Evolutionary conservation across 2,797 vertebrate genomes (phyloP).

Genomic region (Argya squamiceps): DNA sequence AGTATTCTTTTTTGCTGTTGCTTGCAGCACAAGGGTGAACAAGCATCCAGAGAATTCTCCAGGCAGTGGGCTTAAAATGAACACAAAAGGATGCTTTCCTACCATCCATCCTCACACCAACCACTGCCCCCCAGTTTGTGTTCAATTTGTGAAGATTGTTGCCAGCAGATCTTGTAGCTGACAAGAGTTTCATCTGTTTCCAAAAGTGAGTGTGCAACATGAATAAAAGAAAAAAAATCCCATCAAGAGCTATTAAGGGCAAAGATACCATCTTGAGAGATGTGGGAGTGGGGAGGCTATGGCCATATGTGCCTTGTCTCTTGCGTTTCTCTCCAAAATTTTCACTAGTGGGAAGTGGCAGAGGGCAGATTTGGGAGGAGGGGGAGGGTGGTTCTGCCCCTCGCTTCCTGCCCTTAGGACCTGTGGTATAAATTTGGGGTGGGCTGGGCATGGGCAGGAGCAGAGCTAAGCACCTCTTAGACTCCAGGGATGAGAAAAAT

Average conservation of each 20-base stretch:
- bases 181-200: neutral
- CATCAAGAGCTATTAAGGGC: neutral
- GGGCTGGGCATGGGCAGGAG: neutral
- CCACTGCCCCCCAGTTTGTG: rapidly evolving
- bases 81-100: neutral
- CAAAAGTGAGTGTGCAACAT: neutral
- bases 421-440: neutral
- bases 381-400: neutral
- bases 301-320: neutral
- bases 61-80: neutral
- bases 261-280: neutral
- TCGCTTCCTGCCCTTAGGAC: rapidly evolving
- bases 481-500: neutral
- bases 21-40: neutral
- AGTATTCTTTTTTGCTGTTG: neutral
- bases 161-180: neutral
- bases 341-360: neutral
- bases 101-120: neutral
- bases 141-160: neutral
- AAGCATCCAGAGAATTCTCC: neutral
- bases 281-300: neutral
- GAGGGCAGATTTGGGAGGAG: neutral
- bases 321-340: neutral
- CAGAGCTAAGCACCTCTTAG: neutral
- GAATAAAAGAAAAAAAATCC: neutral